Conservation (phyloP, 2,113 vertebrate species). For the Chloebia gouldiae region DNA sequence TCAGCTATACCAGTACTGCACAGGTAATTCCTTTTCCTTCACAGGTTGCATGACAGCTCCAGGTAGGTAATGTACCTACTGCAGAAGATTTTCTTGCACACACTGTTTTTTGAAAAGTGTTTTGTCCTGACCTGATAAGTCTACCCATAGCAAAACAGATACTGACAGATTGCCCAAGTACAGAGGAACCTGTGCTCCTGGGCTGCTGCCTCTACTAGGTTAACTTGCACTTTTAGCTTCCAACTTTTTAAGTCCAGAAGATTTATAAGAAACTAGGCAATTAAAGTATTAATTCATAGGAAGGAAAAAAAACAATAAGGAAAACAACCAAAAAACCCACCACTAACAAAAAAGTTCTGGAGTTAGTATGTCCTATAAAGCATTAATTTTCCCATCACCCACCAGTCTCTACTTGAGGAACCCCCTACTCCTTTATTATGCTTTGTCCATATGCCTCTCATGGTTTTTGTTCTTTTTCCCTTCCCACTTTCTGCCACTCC, state of each 20-base stretch:
- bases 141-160: neutral
- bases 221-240: neutral
- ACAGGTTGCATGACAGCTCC: neutral
- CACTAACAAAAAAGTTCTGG: neutral
- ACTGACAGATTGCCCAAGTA: neutral
- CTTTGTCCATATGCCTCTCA: neutral
- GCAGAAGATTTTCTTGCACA: neutral
- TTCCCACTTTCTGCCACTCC: neutral
- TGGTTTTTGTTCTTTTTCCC: neutral
- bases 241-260: neutral
- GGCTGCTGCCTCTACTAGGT: rapidly evolving
- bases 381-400: neutral
- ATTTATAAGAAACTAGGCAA: neutral
- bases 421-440: neutral
- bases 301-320: neutral
- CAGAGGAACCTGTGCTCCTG: neutral
- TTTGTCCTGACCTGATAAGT: neutral
- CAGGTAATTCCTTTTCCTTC: conserved; percentile 20
- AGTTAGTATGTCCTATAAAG: neutral
- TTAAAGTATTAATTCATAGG: neutral
- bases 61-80: neutral
- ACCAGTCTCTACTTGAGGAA: neutral
- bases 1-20: neutral
- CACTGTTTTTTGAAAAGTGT: neutral
- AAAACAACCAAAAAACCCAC: rapidly evolving